Percentiles rank a stretch among this genome's conserved stretches.
Conservation (phyloP, 92 coral and sea anemone species). For the Plumapathes pennacea region DNA sequence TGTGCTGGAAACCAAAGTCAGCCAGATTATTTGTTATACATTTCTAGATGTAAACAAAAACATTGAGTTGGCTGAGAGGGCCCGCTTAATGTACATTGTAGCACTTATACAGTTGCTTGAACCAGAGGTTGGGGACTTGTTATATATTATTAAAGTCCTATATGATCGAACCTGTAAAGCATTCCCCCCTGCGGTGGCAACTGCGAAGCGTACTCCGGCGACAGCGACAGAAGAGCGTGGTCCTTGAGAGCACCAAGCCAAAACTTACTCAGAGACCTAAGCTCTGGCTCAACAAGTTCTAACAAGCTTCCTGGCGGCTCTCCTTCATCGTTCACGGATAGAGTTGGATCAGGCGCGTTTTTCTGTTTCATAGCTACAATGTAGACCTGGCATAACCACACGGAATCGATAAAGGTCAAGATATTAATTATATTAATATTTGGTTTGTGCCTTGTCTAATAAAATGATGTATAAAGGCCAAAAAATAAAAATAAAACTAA, state of each 20-base stretch:
- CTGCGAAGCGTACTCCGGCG: slow-evolving; percentile 87
- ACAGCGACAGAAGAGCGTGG: slow-evolving; percentile 88
- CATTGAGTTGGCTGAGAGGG: too few relatives aligned
- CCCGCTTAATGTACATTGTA: too few relatives aligned
- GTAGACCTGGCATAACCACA: slow-evolving; percentile 60
- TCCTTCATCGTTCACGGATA: slow-evolving; percentile 61
- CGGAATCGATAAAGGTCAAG: background rate
- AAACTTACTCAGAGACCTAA: slow-evolving; percentile 83
- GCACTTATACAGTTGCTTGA: too few relatives aligned
- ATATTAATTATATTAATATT: background rate
- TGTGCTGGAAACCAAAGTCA: too few relatives aligned
- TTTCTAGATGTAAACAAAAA: too few relatives aligned
- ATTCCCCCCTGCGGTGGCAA: slow-evolving; percentile 93
- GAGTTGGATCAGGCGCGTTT: slow-evolving; percentile 42
- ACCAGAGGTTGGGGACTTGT: too few relatives aligned
- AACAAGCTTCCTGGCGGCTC: slow-evolving; percentile 90
- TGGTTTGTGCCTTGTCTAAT: background rate
- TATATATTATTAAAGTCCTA: too few relatives aligned
- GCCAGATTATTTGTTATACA: too few relatives aligned
- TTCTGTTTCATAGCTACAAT: slow-evolving; percentile 96
- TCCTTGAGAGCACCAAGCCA: slow-evolving; percentile 99
- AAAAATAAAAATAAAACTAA: too few relatives aligned
- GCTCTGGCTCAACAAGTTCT: slow-evolving; percentile 91
- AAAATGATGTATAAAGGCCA: too few relatives aligned
- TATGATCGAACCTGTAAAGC: slow-evolving; percentile 95